Percentiles rank a stretch among this genome's conserved stretches.
These are phyloP conservation scores for Harpegnathos saltator DNA, from an alignment of 1,140 invertebrate genomes.

Conservation along the genomic window DNA sequence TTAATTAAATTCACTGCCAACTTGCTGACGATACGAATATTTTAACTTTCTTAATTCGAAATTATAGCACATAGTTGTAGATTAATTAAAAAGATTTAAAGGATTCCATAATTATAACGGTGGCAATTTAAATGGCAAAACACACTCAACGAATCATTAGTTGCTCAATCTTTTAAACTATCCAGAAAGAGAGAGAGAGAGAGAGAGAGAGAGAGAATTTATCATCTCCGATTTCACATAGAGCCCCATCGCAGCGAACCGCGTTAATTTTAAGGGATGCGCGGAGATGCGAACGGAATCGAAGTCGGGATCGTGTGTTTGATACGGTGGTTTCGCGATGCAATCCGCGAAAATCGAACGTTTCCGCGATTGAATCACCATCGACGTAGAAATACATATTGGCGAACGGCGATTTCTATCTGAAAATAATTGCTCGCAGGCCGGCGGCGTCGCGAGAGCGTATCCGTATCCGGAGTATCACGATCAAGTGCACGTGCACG, in stretches of 20 bases:
- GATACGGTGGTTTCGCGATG: conserved; percentile 34
- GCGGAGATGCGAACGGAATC: background rate
- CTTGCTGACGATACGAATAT: no score
- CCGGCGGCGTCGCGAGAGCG: background rate
- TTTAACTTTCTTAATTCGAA: no score
- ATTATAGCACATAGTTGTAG: no score
- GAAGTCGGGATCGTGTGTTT: background rate
- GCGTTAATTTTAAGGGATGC: conserved; percentile 31
- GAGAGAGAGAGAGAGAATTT: background rate
- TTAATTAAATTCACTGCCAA: no score
- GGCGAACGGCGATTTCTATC: conserved; percentile 45
- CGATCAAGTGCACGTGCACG: background rate
- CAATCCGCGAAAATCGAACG: conserved; percentile 22
- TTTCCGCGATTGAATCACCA: conserved; percentile 52
- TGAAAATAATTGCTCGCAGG: conserved; percentile 43
- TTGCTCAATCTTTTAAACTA: no score
- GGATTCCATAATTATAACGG: no score
- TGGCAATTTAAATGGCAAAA: no score
- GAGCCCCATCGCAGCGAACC: no score
- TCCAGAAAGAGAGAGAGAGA: no score
- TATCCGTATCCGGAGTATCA: background rate
- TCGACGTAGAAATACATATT: conserved; percentile 51
- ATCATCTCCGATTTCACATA: background rate
- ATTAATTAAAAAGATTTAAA: no score
- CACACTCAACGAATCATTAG: no score